Evolutionary conservation across 1,140 invertebrate species (phyloP).

Genomic region (Neodiprion pinetum): DNA sequence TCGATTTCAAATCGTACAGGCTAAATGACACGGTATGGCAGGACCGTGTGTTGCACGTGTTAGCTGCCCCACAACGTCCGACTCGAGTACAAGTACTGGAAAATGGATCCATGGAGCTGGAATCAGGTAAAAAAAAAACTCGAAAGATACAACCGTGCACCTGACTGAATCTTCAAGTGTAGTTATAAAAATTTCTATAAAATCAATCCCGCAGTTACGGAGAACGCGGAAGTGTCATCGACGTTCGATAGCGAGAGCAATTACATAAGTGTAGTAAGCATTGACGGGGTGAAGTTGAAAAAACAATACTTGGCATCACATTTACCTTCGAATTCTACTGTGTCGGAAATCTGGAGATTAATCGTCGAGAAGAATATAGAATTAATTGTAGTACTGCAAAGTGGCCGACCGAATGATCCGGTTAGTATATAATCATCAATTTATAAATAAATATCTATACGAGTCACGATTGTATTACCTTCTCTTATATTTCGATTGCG

Average conservation of each 20-base stretch:
- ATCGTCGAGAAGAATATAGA: conserved; percentile 71
- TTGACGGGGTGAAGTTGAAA: conserved; percentile 59
- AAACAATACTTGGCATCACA: conserved; percentile 86
- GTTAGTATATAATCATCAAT: conserved; percentile 21
- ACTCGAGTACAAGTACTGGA: conserved; percentile 21
- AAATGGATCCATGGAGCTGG: conserved; percentile 40
- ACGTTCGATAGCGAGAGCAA: conserved; percentile 42
- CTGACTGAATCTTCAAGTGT: not conserved
- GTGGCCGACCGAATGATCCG: conserved; percentile 34
- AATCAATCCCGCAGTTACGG: not conserved
- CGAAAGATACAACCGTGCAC: not conserved
- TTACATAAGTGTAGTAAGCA: conserved; percentile 40
- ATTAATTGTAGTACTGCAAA: conserved; percentile 68
- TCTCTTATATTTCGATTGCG: not conserved
- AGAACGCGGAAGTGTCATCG: conserved; percentile 15
- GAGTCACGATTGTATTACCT: not conserved
- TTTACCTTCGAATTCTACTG: conserved; percentile 86
- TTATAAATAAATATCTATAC: too few species aligned
- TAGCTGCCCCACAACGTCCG: conserved; percentile 16
- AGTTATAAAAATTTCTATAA: not conserved
- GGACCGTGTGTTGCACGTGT: conserved; percentile 34
- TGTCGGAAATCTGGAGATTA: conserved; percentile 94
- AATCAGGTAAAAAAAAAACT: conserved; percentile 13
- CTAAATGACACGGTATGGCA: conserved; percentile 40
- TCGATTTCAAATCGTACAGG: conserved; percentile 18